Evolutionary conservation across 2,113 vertebrate genomes (phyloP), one percentile per base, ranked within the genome.

Genomic region (Hemibagrus wyckioides): DNA sequence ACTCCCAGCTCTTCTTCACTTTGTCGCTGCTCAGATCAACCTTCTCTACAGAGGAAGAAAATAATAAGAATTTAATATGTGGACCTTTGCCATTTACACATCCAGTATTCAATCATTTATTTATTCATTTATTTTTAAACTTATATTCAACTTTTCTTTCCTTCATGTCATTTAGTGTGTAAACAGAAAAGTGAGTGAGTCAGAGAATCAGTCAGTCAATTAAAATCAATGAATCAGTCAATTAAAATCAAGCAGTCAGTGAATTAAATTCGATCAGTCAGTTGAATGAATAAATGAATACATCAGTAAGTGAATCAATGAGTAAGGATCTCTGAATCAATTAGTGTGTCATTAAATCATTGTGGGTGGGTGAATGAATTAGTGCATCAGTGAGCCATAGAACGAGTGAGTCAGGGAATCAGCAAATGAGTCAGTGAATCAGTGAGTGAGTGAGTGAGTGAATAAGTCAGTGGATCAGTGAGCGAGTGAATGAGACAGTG

Each of bases 1-100:
- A 52, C 10, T 87, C 86, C 81, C 86, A 83, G 44, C n/a, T 82
- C 52, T 83, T 87, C 86, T 75, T 83, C 6, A 61, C 79, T 77
- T 67, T 83, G 1, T 87, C 86, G 2, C 48, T 77, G 71, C 59
- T 83, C 41, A 83, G 86, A 61, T 83, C 81, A n/a, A 87, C 23
- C 21, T 83, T 75, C 81, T 87, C 86, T 87, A 83, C 41, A 87
- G 33, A 75, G 17, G 2, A 50, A 50, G 28, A 61, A 73, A 33
- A 82, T 39, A 36, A n/a, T 0, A 13, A 52, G 4, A 33, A 10
- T 33, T 25, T 25, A 75, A 61, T 15, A 30, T 19, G 2, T 41
- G 17, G 41, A 67, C 17, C 1, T 30, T 73, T 28, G 25, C 17
- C 6, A 10, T 6, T 48, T 48, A 25, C 41, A 1, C 39, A 21